Base-by-base conservation (phyloP, 2,797 vertebrate species). In the Fistularia tabacaria region DNA sequence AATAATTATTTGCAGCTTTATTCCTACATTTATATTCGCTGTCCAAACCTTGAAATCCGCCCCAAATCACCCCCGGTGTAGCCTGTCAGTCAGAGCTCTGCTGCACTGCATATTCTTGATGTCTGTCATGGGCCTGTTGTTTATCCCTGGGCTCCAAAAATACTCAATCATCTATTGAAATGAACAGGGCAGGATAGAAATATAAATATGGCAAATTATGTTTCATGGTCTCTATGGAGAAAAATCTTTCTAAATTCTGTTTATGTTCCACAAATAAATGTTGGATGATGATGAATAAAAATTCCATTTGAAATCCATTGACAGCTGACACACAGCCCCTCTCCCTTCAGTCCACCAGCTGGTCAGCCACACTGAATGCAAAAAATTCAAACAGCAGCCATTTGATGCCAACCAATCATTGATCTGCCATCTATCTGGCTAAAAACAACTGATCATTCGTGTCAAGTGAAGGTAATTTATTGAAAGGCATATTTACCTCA, bases 131-230 rank as follows among this genome's bases (percentile, higher is more conserved):
- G 62, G 56, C 57, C 46, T 62, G 65, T 59, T 70, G 61, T 74
- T 81, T 63, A 69, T 68, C 70, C 59, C 46, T 48, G 46, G 55
- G 60, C 71, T 64, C 57, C 57, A 62, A 67, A 77, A 79, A 80
- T 66, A 66, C 69, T 71, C 79, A 64, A 78, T 82, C 74, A 75
- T 71, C 64, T 73, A 64, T 64, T 58, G 54, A 63, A 64, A 63
- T 14, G 7, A 62, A 57, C 52, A 8, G 39, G 38, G 61, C 11
- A 41, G 64, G 47, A 66, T 38, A 54, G 36, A 58, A 41, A 77
- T 63, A 65, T 36, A 53, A 46, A 71, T 56, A 69, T 53, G 58
- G 14, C 42, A 79, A 79, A 79, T 79, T 46, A 63, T 53, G 71
- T 68, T 81, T 64, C 70, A 85, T 67, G 66, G 56, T 61, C 73